Percentiles rank a stretch among this genome's conserved stretches.
These are phyloP conservation scores for Spilarctia lutea DNA, from an alignment of 2,888 invertebrate genomes.

Conservation along the genomic window DNA sequence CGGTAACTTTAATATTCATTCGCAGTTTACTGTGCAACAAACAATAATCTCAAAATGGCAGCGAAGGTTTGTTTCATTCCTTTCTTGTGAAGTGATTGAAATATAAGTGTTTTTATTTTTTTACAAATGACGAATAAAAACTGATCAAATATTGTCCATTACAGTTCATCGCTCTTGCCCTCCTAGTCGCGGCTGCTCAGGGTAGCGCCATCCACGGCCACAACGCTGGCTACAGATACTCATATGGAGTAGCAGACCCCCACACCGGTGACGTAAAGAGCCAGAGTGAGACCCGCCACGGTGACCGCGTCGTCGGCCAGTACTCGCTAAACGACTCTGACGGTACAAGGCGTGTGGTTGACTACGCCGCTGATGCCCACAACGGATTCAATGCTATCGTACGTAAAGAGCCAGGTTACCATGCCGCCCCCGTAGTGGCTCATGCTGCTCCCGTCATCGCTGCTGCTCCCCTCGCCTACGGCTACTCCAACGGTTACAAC, in stretches of 20 bases:
- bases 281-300: conserved; percentile 88
- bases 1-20: conserved; percentile 73
- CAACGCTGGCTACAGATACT: conserved; percentile 78
- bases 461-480: conserved; percentile 54
- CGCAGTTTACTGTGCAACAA: conserved; percentile 79
- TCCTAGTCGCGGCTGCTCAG: conserved; percentile 78
- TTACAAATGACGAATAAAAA: neutral
- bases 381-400: conserved; percentile 87
- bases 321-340: conserved; percentile 86
- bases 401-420: conserved; percentile 78
- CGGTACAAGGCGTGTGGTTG: conserved; percentile 88
- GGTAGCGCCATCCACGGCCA: conserved; percentile 78
- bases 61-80: conserved; percentile 71
- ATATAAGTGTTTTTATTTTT: neutral
- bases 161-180: conserved; percentile 80
- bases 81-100: neutral
- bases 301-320: conserved; percentile 87
- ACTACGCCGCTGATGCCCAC: conserved; percentile 85
- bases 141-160: conserved; percentile 42
- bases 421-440: conserved; percentile 64
- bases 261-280: conserved; percentile 83
- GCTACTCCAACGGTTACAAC: conserved; percentile 37
- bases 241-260: conserved; percentile 81
- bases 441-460: conserved; percentile 61
- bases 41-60: conserved; percentile 81